Evolutionary conservation across 1,140 invertebrate genomes (phyloP).

Genomic region (Drusus annulatus): DNA sequence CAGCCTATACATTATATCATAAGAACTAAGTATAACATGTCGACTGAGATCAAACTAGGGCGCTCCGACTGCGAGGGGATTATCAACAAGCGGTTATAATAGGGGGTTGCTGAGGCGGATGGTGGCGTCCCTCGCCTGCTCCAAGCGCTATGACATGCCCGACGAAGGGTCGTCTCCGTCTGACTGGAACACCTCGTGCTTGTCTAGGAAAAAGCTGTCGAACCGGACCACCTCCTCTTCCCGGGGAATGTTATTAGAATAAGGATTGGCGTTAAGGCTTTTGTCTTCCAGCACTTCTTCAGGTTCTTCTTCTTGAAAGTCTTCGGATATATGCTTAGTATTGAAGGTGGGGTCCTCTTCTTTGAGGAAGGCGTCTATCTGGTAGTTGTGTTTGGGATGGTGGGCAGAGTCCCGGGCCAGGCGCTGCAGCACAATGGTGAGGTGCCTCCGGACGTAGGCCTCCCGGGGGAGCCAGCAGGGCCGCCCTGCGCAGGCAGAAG

Average conservation of each 20-base stretch:
- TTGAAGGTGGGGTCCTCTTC: slow-evolving; percentile 55
- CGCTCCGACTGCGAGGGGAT: slow-evolving; percentile 45
- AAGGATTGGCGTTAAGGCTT: slow-evolving; percentile 32
- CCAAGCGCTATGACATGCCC: slow-evolving; percentile 68
- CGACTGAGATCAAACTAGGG: slow-evolving; percentile 56
- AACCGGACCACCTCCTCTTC: slow-evolving; percentile 58
- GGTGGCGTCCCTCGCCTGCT: slow-evolving; percentile 54
- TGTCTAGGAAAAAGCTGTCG: slow-evolving; percentile 54
- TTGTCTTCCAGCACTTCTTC: slow-evolving; percentile 32
- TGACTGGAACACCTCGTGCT: slow-evolving; percentile 50
- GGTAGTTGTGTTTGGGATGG: slow-evolving; percentile 50
- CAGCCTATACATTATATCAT: slow-evolving; percentile 58
- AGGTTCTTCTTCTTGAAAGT: slow-evolving; percentile 41
- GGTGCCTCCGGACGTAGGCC: slow-evolving; percentile 91
- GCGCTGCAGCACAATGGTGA: slow-evolving; percentile 87
- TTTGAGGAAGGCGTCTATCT: slow-evolving; percentile 55
- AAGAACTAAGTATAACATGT: slow-evolving; percentile 57
- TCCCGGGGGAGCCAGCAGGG: slow-evolving; percentile 87
- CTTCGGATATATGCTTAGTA: slow-evolving; percentile 49
- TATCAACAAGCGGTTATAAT: slow-evolving; percentile 57
- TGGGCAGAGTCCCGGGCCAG: slow-evolving; percentile 65
- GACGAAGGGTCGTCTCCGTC: slow-evolving; percentile 67
- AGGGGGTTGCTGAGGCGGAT: slow-evolving; percentile 55
- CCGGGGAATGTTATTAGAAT: slow-evolving; percentile 41
- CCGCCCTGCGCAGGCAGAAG: slow-evolving; percentile 86